Evolutionary conservation across 2,888 invertebrate species (phyloP), one percentile per base, ranked within the genome.

Genomic region (Laothoe populi): DNA sequence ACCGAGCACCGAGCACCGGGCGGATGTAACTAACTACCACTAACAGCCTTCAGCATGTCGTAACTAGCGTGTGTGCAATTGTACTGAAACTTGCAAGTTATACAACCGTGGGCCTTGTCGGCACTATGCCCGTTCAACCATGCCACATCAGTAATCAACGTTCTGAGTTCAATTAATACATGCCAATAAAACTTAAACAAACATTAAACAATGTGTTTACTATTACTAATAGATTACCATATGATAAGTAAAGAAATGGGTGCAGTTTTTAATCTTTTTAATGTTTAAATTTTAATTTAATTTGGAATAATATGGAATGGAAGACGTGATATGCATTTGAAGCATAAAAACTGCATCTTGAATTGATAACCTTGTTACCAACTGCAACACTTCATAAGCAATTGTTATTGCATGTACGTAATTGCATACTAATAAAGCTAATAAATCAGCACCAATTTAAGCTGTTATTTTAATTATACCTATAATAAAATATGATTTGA

Each of bases 1-100:
- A 70, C 76, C 71, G 66, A 66, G 61, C 85, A 70, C 76, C 71
- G 66, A 66, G 61, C 57, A 61, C 24, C 40, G 58, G 60, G 40
- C 49, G 26, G 40, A 63, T 61, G 26, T 60, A 65, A 66, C 70
- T 65, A 71, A 73, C 75, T 75, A 72, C 66, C 66, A 66, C 70
- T 65, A 71, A 73, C 75, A 76, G 72, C 66, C 66, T 72, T 72
- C 70, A 66, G 64, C 73, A 67, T 77, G 71, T 76, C 73, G 72
- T 71, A 72, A 75, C 72, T 78, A 70, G 63, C 66, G 64, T 64
- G 67, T 66, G 66, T 67, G 70, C 69, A 64, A 69, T 64, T 65
- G 64, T 66, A 67, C 69, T 73, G 71, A 66, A 72, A 68, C 63
- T 59, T 49, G 62, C 61, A 59, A 31, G 64, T 73, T 73, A 72